Conservation (phyloP, 2,113 vertebrate species). For the Scomber japonicus region DNA sequence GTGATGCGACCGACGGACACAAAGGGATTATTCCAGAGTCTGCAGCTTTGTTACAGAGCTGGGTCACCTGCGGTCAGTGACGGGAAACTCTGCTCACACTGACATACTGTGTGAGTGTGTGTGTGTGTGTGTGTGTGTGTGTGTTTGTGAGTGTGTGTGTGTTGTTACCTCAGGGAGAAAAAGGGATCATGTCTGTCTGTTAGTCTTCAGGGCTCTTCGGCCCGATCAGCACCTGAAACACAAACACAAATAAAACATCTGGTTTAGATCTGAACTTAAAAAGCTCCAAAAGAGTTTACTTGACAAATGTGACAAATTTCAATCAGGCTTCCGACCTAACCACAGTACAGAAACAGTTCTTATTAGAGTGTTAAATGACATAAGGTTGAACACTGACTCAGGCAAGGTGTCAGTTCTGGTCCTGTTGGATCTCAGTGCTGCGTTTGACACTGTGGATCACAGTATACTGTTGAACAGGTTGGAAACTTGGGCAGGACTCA, state of each 20-base stretch:
- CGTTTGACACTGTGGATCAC: too few relatives aligned
- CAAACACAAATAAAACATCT: background rate
- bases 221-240: slow-evolving; percentile 52
- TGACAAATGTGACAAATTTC: too few relatives aligned
- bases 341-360: too few relatives aligned
- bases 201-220: slow-evolving; percentile 15
- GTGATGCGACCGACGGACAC: slow-evolving; percentile 23
- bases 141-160: background rate
- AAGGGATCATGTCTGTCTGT: slow-evolving; percentile 56
- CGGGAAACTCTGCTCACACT: background rate
- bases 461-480: too few relatives aligned
- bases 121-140: background rate
- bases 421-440: too few relatives aligned
- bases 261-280: too few relatives aligned
- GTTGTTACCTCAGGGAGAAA: slow-evolving; percentile 62
- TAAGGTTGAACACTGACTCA: too few relatives aligned
- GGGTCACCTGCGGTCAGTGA: slow-evolving; percentile 44
- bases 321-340: too few relatives aligned
- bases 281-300: too few relatives aligned
- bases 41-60: slow-evolving; percentile 46
- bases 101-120: background rate
- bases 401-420: too few relatives aligned
- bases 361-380: too few relatives aligned
- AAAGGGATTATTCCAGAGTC: slow-evolving; percentile 71
- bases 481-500: too few relatives aligned